A percentile compares a stretch with the other conserved stretches of the same genome.
These are phyloP conservation scores for Thunnus thynnus DNA, from an alignment of 2,113 vertebrate genomes.

Conservation along the genomic window DNA sequence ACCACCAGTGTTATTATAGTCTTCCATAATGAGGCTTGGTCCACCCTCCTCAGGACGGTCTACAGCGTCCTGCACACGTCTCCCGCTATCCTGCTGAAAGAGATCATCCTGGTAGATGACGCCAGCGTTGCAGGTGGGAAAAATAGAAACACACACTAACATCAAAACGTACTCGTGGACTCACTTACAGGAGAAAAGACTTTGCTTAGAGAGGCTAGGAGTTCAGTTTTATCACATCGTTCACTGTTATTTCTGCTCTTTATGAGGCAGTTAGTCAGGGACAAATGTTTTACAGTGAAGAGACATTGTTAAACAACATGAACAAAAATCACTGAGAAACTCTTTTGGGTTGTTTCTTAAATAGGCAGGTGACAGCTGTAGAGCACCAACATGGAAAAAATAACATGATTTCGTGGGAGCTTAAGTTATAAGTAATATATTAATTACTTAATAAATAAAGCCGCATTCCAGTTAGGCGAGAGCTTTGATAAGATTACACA, in stretches of 20 bases:
- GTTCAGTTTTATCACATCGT: neutral
- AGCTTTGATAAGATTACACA: constrained; percentile 33
- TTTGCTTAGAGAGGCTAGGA: neutral
- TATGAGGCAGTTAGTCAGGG: neutral
- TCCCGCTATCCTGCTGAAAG: constrained; percentile 90
- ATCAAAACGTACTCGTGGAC: neutral
- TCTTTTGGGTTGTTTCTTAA: neutral
- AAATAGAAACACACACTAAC: neutral
- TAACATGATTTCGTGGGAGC: too few relatives aligned
- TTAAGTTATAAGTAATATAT: constrained; percentile 13
- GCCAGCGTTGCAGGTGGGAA: constrained; percentile 92
- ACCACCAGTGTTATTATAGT: constrained; percentile 93
- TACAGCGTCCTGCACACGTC: constrained; percentile 93
- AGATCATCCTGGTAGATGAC: constrained; percentile 95
- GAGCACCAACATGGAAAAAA: neutral
- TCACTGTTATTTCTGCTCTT: neutral
- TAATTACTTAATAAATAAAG: neutral
- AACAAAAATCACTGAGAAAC: neutral
- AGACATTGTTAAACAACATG: neutral
- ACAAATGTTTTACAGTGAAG: neutral
- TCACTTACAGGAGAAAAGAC: neutral
- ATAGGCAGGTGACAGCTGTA: neutral
- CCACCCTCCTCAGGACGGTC: constrained; percentile 92
- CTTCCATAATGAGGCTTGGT: constrained; percentile 95
- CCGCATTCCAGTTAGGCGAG: neutral